Base-by-base conservation (phyloP, 2,797 vertebrate genomes). In the Kryptolebias ocellatus region DNA sequence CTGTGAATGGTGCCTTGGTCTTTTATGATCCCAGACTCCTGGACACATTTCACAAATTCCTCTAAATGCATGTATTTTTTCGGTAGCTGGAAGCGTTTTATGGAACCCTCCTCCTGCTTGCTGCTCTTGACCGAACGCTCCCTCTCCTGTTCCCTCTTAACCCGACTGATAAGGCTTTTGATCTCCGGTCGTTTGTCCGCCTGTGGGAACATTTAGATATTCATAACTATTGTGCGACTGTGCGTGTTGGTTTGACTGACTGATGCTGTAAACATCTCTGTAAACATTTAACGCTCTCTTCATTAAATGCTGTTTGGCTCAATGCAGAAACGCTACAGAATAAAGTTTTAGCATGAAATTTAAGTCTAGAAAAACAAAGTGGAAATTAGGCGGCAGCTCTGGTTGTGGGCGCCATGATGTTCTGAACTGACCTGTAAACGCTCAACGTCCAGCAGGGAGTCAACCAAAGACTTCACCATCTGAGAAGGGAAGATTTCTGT, bases 11-110 rank as follows among this genome's bases (percentile, higher is more conserved):
- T 94, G 39, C 86, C 90, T 4, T 73, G 72, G 60, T 99, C 97
- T 89, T 92, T 96, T 44, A 98, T 96, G 2, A 99, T 96, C 49
- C 97, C 97, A 0, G 97, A 98, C 75, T 99, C 97, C 85, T 99
- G 98, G 11, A 99, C 92, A 15, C 95, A 83, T 74, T 93, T 95
- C 79, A 99, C 94, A 62, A 99, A 99, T 54, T 98, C 96, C 0
- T 93, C 95, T 82, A 93, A 83, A 3, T 94, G 95, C 95, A 99
- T 95, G 88, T 97, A 96, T 17, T 91, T 97, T 80, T 90, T 96
- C 0, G 98, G 98, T 86, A 99, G 93, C 72, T 96, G 91, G 0
- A 99, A 99, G 4, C 94, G 93, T 87, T 99, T 99, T 0, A 99
- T 94, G 0, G 91, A 53, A 0, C 59, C 90, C 4, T 90, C 92